Percentiles rank a stretch among this genome's conserved stretches.
Conservation (phyloP, 2,113 vertebrate species). For the Terrapene triunguis region DNA sequence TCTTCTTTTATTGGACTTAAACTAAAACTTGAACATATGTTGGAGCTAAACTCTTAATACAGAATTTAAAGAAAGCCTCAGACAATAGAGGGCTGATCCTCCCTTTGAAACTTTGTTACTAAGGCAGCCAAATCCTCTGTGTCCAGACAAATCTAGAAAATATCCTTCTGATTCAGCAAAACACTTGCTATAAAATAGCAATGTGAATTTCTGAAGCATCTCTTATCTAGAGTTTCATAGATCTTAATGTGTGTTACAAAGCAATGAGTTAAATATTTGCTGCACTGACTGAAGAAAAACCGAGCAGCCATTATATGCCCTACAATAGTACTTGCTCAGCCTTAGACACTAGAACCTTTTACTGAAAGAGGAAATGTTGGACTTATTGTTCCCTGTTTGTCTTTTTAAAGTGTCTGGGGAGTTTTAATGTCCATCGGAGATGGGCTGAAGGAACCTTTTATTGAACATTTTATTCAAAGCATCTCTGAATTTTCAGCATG, state of each 20-base stretch:
- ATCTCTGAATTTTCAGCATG: too few species aligned
- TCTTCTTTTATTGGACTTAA: neutral
- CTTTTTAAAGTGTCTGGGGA: conserved; percentile 35
- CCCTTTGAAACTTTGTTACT: neutral
- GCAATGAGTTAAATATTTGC: conserved; percentile 50
- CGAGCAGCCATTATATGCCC: conserved; percentile 76
- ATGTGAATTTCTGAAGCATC: neutral
- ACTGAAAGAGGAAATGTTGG: conserved; percentile 71
- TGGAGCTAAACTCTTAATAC: neutral
- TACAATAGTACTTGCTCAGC: conserved; percentile 76
- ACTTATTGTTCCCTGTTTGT: conserved; percentile 26
- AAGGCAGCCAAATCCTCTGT: neutral
- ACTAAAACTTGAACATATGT: neutral
- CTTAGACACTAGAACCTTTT: conserved; percentile 71
- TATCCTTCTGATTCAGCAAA: conserved; percentile 13
- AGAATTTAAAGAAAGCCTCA: neutral
- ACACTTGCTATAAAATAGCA: conserved; percentile 6
- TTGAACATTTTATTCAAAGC: neutral
- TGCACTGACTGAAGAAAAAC: conserved; percentile 67
- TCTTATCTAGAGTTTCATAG: neutral
- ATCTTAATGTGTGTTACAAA: conserved; percentile 16
- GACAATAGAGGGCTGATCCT: neutral
- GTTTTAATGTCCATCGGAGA: conserved; percentile 30
- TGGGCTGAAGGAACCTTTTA: neutral
- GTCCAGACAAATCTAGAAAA: conserved; percentile 21